These are phyloP conservation scores for Himalopsyche tibetana DNA, from an alignment of 2,888 invertebrate species.

Conservation along the genomic window DNA sequence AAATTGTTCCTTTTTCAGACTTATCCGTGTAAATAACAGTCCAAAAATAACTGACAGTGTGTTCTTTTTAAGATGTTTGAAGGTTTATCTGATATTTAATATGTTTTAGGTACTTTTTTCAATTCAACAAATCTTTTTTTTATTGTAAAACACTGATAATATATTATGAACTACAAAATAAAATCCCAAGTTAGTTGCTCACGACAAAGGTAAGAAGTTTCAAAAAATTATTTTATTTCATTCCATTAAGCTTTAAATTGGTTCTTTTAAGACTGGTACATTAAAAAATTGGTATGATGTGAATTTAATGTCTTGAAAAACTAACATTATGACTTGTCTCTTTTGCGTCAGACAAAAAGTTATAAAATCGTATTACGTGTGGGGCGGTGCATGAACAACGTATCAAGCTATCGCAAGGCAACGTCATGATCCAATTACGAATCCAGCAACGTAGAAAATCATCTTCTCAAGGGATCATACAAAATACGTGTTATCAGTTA, in stretches of 20 bases:
- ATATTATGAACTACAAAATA: neutral
- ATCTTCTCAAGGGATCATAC: slow-evolving; percentile 35
- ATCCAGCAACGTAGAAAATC: slow-evolving; percentile 36
- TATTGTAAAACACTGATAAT: neutral
- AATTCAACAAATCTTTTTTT: too few species aligned
- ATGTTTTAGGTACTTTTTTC: too few species aligned
- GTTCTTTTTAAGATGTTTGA: too few species aligned
- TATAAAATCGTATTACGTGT: neutral
- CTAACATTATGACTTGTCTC: neutral
- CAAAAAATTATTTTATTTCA: too few species aligned
- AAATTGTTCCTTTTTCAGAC: neutral
- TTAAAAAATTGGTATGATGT: too few species aligned
- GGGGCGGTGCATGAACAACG: neutral
- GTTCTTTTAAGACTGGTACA: too few species aligned
- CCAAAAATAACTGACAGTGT: too few species aligned
- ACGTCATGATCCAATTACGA: slow-evolving; percentile 37
- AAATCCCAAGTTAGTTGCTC: too few species aligned
- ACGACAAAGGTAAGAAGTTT: too few species aligned
- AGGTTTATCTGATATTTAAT: too few species aligned
- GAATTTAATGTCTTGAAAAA: neutral
- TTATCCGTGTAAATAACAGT: neutral
- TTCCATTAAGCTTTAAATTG: too few species aligned
- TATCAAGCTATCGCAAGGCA: neutral
- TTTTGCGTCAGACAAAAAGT: slow-evolving; percentile 2
- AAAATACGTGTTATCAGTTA: slow-evolving; percentile 2